Evolutionary conservation across 1,140 invertebrate species (phyloP), one percentile per base, ranked within the genome.

Genomic region (Drosophila pachea): DNA sequence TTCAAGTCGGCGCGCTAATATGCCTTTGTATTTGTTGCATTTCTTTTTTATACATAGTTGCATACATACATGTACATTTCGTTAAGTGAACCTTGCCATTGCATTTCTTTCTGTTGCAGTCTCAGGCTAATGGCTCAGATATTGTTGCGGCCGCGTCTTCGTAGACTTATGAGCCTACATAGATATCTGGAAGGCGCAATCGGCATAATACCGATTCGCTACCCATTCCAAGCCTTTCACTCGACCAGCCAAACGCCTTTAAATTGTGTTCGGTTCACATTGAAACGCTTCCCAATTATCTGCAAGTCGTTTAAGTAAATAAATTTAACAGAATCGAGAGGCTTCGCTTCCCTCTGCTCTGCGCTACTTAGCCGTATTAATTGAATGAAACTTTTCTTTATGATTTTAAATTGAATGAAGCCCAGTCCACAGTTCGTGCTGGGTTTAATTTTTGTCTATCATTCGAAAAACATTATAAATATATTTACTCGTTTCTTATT

Each of bases 1-100:
- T 81, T 82, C 70, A 71, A 77, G 70, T 70, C 54, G 56, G 62
- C 48, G 55, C 60, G 49, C 60, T 52, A 69, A 69, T 69, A 64
- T 69, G 52, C 22, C 59, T 50, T 14, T 14, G n/a, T 49, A 45
- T 53, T 63, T 63, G 33, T 56, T 58, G 45, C 61, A 50, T 59
- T 61, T 72, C 50, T 48, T 53, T 56, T 60, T 0, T 43, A 31
- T n/a, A 38, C 5, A 16, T 6, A 47, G 9, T 33, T 55, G 55
- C 55, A 48, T 31, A 58, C 50, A 45, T 6, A 40, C n/a, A 40
- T 29, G 42, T 49, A 33, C 49, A 32, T 38, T 33, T 31, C n/a
- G 16, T 49, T 42, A 52, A 49, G 58, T 50, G 54, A 50, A 66
- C 45, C 29, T 65, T 64, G 22, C 7, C 32, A 31, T 33, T 54